phyloP scores from a whole-genome alignment of 1,140 invertebrate genomes.

The Hydropsyche tenuis region DNA sequence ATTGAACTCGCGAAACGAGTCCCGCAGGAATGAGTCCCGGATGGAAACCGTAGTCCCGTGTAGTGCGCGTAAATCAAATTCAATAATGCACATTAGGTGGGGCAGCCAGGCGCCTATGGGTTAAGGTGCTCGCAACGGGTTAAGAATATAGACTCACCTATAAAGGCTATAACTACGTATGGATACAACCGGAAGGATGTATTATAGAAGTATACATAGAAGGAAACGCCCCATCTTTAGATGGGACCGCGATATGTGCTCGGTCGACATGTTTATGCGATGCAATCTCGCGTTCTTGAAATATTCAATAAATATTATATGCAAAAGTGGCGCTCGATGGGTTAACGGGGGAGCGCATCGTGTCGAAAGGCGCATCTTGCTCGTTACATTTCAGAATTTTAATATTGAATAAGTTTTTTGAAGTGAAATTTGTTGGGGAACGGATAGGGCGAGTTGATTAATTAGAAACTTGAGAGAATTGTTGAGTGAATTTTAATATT shows the following conservation, averaged over 20 bases:
- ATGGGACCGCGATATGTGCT: neutral
- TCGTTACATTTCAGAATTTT: no score
- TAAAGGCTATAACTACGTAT: neutral
- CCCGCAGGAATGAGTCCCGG: neutral
- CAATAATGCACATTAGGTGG: constrained; percentile 24
- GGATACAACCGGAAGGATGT: neutral
- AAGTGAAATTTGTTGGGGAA: no score
- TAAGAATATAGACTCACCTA: no score
- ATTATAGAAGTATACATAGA: neutral
- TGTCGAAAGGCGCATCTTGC: no score
- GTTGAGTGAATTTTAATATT: no score
- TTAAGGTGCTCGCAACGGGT: no score
- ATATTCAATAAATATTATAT: neutral
- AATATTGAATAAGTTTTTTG: no score
- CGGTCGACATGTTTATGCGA: constrained; percentile 4
- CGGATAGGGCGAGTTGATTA: no score
- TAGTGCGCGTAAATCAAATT: constrained; percentile 10
- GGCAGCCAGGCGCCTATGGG: no score
- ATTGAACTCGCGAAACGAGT: constrained; percentile 30
- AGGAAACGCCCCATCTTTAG: neutral
- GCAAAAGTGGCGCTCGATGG: no score
- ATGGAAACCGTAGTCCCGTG: neutral
- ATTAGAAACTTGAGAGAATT: no score
- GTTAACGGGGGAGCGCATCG: no score
- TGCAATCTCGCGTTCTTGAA: neutral